Evolutionary conservation across 2,113 vertebrate species (phyloP).

Genomic region (Actinemys pallida): DNA sequence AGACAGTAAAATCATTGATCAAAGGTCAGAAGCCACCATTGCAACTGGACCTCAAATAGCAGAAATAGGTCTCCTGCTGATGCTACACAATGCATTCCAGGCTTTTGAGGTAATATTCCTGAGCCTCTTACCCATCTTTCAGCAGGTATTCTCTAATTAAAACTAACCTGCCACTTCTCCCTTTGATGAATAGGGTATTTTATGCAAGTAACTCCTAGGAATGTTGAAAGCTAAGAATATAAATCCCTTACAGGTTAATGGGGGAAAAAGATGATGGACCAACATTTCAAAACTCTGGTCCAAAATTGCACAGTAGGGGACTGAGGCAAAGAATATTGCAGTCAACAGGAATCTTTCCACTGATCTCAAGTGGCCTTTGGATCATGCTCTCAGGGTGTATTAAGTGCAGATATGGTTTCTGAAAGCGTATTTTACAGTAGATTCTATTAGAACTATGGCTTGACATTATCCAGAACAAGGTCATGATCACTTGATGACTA

Average conservation of each 20-base stretch:
- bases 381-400: background rate
- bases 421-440: constrained; percentile 21
- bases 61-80: background rate
- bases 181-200: background rate
- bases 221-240: constrained; percentile 30
- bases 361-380: constrained; percentile 4
- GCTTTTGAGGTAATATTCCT: background rate
- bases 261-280: background rate
- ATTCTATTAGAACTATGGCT: background rate
- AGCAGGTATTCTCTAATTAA: background rate
- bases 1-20: background rate
- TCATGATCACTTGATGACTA: background rate
- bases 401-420: constrained; percentile 10
- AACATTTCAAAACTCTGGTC: background rate
- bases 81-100: constrained; percentile 12
- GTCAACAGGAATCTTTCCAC: background rate
- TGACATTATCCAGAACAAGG: constrained; percentile 25
- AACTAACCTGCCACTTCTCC: background rate
- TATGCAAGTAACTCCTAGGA: constrained; percentile 31
- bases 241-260: constrained; percentile 48
- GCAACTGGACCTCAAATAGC: background rate
- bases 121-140: background rate
- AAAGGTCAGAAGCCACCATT: constrained; percentile 21
- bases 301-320: background rate
- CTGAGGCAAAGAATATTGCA: constrained; percentile 6